Evolutionary conservation across 2,113 vertebrate genomes (phyloP), one percentile per base, ranked within the genome.

Genomic region (Artemisiospiza belli): DNA sequence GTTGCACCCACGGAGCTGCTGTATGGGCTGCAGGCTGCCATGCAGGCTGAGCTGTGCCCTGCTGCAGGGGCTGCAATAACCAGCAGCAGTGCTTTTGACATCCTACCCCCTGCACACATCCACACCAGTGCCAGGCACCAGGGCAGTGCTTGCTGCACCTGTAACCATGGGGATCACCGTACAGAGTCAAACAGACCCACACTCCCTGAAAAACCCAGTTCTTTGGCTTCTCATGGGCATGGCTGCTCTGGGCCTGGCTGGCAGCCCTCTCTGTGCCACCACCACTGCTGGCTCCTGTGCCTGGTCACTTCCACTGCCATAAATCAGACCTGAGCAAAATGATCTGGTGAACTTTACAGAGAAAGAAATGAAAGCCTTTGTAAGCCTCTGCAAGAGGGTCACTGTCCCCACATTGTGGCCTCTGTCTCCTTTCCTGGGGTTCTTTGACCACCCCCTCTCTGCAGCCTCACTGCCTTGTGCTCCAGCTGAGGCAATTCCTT

Each of bases 31-130:
- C 72, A 43, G 49, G 41, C 25, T 69, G 49, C 41, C 35, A 3
- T 2, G 2, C 35, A 51, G 43, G 33, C 69, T 59, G 68, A 11
- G 0, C 47, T 3, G 11, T 9, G 35, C 20, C 0, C 43, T n/a
- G 46, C 87, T 37, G 0, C 0, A 11, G 47, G 44, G 33, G 28
- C 27, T 54, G 63, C 47, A 20, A 0, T 2, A 5, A 9, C 0
- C 6, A 28, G 18, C 15, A 44, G 33, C 10, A 4, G 58, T 5
- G 1, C 6, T 31, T 78, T 17, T 59, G 43, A 20, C 68, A 43
- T 18, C 25, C 30, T 15, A 0, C 10, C 47, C 21, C 17, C 15
- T 4, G 0, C 39, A 15, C 6, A 3, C 19, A 17, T 25, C 33
- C 5, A 4, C 6, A 22, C 11, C 1, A 6, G 23, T 20, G 83